phyloP scores from a whole-genome alignment of 2,113 vertebrate species.

The Brevimyrus niger region DNA sequence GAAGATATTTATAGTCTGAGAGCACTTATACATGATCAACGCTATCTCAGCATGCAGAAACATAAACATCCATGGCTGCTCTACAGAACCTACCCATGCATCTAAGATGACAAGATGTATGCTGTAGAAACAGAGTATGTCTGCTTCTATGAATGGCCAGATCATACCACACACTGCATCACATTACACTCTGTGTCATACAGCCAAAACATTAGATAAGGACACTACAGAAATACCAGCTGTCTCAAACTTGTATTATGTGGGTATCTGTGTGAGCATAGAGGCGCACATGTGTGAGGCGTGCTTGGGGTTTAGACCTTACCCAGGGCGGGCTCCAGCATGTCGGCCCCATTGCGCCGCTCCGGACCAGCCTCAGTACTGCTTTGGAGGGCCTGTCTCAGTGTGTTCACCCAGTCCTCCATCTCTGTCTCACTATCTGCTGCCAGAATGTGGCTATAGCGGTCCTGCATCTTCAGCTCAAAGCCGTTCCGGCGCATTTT shows the following conservation, averaged over 20 bases:
- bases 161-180: neutral
- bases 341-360: constrained; percentile 68
- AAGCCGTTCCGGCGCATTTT: constrained; percentile 89
- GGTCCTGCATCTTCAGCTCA: constrained; percentile 92
- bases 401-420: constrained; percentile 88
- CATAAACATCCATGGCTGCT: neutral
- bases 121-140: neutral
- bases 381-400: constrained; percentile 86
- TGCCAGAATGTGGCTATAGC: constrained; percentile 90
- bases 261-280: neutral
- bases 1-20: neutral
- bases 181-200: neutral
- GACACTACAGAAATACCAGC: neutral
- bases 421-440: constrained; percentile 92
- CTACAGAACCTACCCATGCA: neutral
- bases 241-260: neutral
- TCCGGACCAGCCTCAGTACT: constrained; percentile 73
- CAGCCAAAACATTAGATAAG: neutral
- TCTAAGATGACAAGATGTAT: neutral
- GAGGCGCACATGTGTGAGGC: neutral
- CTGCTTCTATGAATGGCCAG: neutral
- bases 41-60: neutral
- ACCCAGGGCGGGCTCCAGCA: constrained; percentile 63
- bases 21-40: neutral
- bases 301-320: constrained; percentile 5